A percentile compares a stretch with the other conserved stretches of the same genome.
Conservation (phyloP, 1,140 invertebrate species). For the Lepidurus packardi region DNA sequence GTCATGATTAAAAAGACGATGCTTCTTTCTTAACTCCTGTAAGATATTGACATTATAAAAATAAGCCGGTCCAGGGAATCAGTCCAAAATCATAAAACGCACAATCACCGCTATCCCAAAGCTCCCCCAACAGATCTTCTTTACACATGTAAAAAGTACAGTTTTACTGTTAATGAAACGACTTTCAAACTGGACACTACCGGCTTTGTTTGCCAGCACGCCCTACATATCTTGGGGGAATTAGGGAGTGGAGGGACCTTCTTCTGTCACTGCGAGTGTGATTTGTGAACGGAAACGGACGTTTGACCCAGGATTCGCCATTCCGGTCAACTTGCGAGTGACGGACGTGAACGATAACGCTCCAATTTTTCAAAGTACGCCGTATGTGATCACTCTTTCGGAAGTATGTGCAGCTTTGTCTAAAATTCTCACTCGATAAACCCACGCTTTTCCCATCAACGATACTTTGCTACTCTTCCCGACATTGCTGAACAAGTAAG, state of each 20-base stretch:
- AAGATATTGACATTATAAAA: no score
- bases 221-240: slow-evolving; percentile 31
- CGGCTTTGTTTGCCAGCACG: no score
- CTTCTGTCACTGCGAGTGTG: slow-evolving; percentile 76
- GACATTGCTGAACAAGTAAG: slow-evolving; percentile 54
- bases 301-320: slow-evolving; percentile 63
- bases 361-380: slow-evolving; percentile 71
- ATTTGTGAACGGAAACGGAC: slow-evolving; percentile 60
- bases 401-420: slow-evolving; percentile 52
- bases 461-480: slow-evolving; percentile 66
- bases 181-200: no score
- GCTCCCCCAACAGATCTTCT: no score
- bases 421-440: slow-evolving; percentile 42
- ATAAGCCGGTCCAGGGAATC: no score
- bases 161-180: no score
- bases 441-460: slow-evolving; percentile 67
- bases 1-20: background rate
- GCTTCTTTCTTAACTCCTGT: no score
- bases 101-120: no score
- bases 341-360: slow-evolving; percentile 87
- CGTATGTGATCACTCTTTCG: slow-evolving; percentile 73
- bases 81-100: no score
- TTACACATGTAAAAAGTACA: no score
- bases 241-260: slow-evolving; percentile 64
- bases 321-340: slow-evolving; percentile 84